Conservation (phyloP, 2,888 invertebrate species). For the Yponomeuta cagnagella region DNA sequence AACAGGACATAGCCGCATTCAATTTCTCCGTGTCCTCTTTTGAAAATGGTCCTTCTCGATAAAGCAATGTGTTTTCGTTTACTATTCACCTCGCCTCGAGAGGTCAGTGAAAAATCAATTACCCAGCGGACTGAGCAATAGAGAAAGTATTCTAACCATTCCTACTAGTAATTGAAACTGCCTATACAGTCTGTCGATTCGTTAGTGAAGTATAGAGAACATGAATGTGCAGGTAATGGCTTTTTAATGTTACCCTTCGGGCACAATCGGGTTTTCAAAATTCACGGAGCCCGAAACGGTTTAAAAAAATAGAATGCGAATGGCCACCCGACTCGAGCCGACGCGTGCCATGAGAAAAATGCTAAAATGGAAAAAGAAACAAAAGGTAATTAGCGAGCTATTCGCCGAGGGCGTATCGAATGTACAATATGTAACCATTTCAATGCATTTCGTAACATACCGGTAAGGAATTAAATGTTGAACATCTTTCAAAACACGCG, state of each 20-base stretch:
- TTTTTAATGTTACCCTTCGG: constrained; percentile 48
- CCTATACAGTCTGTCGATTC: constrained; percentile 17
- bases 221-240: constrained; percentile 34
- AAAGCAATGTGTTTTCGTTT: constrained; percentile 11
- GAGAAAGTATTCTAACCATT: constrained; percentile 28
- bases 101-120: constrained; percentile 12
- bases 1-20: constrained; percentile 1
- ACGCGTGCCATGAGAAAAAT: constrained; percentile 6
- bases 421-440: constrained; percentile 27
- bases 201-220: constrained; percentile 4
- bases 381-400: constrained; percentile 29
- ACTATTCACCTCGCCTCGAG: constrained; percentile 9
- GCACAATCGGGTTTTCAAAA: constrained; percentile 38
- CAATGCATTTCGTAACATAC: background rate
- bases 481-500: constrained; percentile 4
- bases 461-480: background rate
- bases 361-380: constrained; percentile 3
- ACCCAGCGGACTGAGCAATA: constrained; percentile 24
- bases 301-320: background rate
- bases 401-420: constrained; percentile 23
- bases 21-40: constrained; percentile 9
- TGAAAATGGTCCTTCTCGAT: background rate
- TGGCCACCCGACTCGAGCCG: background rate
- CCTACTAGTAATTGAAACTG: constrained; percentile 30
- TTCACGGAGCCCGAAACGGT: constrained; percentile 22